Evolutionary conservation across 1,140 invertebrate genomes (phyloP).

Genomic region (Heliconius melpomene): DNA sequence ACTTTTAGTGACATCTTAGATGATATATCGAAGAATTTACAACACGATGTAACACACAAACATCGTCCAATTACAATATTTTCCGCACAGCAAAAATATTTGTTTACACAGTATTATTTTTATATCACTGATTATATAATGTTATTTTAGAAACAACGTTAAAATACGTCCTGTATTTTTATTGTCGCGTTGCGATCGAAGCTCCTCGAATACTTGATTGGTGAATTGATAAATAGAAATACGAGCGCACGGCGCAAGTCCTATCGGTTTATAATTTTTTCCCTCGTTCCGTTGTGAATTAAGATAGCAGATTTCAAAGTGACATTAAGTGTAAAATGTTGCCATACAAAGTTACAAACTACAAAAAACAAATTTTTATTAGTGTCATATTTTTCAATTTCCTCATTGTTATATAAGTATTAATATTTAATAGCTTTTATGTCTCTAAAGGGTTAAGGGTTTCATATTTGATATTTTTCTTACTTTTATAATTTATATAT

Average conservation of each 20-base stretch:
- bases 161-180: conserved; percentile 33
- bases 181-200: conserved; percentile 40
- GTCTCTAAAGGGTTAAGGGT: too few relatives aligned
- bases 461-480: too few relatives aligned
- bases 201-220: conserved; percentile 37
- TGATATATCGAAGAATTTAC: conserved; percentile 45
- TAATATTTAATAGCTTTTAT: not conserved
- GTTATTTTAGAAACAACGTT: conserved; percentile 23
- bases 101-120: conserved; percentile 28
- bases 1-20: conserved; percentile 64
- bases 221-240: conserved; percentile 23
- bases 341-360: not conserved
- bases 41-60: conserved; percentile 43
- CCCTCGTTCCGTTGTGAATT: conserved; percentile 33
- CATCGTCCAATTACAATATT: conserved; percentile 48
- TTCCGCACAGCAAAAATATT: conserved; percentile 45
- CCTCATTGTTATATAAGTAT: not conserved
- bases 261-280: conserved; percentile 41
- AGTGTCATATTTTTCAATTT: not conserved
- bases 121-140: conserved; percentile 36
- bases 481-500: not conserved
- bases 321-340: conserved; percentile 16
- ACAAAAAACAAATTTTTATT: too few relatives aligned
- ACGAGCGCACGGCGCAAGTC: conserved; percentile 31
- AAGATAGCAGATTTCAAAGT: conserved; percentile 8